Evolutionary conservation across 2,888 invertebrate genomes (phyloP).

Genomic region (Ichneumoninae sp.): DNA sequence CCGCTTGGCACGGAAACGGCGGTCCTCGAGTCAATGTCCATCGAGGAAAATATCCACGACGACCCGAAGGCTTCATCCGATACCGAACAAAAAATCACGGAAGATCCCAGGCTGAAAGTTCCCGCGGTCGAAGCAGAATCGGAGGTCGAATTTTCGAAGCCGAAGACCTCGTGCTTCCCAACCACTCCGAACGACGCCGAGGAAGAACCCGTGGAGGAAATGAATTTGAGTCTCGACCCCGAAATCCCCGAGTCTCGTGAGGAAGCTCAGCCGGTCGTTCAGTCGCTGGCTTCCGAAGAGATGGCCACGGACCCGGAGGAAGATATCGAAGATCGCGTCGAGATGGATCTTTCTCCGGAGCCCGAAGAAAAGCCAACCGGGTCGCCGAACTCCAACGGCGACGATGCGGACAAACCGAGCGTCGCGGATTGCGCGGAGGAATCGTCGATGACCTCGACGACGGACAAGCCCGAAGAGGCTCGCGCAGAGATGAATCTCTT

Average conservation of each 20-base stretch:
- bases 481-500: conserved; percentile 65
- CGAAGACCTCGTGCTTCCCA: neutral
- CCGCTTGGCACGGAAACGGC: neutral
- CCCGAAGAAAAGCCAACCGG: conserved; percentile 62
- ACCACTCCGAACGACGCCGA: conserved; percentile 21
- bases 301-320: conserved; percentile 29
- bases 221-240: conserved; percentile 38
- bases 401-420: neutral
- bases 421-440: conserved; percentile 44
- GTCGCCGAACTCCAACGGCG: neutral
- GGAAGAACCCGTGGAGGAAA: conserved; percentile 53
- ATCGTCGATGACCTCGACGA: conserved; percentile 2
- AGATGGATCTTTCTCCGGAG: conserved; percentile 67
- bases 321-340: conserved; percentile 53
- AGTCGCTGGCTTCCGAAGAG: neutral
- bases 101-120: neutral
- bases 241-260: conserved; percentile 23
- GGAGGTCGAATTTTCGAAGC: neutral
- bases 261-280: neutral
- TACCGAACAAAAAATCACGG: neutral
- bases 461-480: conserved; percentile 46
- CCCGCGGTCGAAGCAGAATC: conserved; percentile 8
- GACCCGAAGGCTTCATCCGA: neutral
- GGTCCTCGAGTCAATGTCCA: neutral
- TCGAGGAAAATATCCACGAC: neutral